Evolutionary conservation across 1,140 invertebrate species (phyloP).

Genomic region (Metopolophium dirhodum): DNA sequence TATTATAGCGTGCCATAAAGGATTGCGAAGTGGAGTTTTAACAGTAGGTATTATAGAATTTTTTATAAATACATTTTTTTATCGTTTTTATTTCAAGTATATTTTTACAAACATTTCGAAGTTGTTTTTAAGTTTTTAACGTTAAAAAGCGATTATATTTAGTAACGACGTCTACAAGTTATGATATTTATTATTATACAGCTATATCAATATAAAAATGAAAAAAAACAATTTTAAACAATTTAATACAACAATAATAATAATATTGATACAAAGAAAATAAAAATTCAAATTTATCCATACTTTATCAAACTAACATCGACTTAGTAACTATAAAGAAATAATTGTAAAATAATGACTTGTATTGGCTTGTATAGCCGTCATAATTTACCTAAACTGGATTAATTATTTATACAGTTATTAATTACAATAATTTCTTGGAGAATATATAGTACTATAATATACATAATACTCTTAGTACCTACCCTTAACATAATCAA

Average conservation of each 20-base stretch:
- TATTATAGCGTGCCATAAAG: background rate
- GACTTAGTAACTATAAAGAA: background rate
- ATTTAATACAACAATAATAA: background rate
- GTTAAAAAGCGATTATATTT: background rate
- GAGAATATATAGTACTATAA: background rate
- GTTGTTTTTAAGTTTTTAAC: constrained; percentile 7
- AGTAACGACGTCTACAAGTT: background rate
- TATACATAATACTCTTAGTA: background rate
- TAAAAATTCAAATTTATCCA: background rate
- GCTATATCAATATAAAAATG: background rate
- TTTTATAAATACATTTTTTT: background rate
- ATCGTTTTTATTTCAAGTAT: constrained; percentile 6
- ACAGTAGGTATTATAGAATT: background rate
- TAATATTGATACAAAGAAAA: background rate
- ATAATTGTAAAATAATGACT: background rate
- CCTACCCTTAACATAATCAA: background rate
- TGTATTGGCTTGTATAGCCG: background rate
- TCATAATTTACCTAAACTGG: background rate
- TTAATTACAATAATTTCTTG: background rate
- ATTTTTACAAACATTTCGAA: background rate
- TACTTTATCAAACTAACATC: background rate
- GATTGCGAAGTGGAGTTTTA: background rate
- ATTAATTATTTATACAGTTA: background rate
- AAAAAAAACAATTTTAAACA: background rate
- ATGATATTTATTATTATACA: background rate